Evolutionary conservation across 2,113 vertebrate genomes (phyloP).

Genomic region (Dicrurus megarhynchus): DNA sequence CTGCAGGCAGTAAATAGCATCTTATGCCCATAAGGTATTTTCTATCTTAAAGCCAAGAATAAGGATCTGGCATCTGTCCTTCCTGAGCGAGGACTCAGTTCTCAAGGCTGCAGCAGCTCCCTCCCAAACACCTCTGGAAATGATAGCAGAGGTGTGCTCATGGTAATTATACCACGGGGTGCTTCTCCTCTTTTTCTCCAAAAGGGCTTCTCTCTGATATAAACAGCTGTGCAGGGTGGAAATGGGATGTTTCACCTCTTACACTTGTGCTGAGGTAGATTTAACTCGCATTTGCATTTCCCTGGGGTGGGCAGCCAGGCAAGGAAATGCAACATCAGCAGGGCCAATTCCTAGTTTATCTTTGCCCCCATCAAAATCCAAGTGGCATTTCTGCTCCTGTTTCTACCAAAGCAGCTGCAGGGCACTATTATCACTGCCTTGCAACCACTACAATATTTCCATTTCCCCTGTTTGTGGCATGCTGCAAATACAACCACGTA

Average conservation of each 20-base stretch:
- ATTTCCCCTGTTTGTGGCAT: background rate
- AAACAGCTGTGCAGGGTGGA: background rate
- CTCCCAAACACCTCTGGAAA: conserved; percentile 15
- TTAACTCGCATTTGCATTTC: background rate
- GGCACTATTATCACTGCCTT: background rate
- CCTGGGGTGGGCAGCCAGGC: background rate
- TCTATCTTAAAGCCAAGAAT: conserved; percentile 40
- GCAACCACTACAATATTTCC: background rate
- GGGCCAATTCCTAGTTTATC: background rate
- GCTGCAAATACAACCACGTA: fast-evolving
- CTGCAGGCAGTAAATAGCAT: conserved; percentile 29
- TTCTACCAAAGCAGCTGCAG: background rate
- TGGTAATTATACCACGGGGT: background rate
- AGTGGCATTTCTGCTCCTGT: background rate
- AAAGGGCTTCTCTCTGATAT: background rate
- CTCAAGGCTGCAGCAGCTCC: background rate
- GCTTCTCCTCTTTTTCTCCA: background rate
- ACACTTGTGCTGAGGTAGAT: background rate
- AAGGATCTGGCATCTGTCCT: conserved; percentile 58
- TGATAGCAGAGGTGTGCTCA: background rate
- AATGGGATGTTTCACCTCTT: background rate
- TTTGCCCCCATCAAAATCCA: background rate
- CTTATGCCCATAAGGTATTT: conserved; percentile 43
- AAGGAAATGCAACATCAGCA: background rate
- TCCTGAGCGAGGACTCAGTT: background rate